Evolutionary conservation across 2,888 invertebrate genomes (phyloP), one percentile per base, ranked within the genome.

Genomic region (Tetragonisca angustula): DNA sequence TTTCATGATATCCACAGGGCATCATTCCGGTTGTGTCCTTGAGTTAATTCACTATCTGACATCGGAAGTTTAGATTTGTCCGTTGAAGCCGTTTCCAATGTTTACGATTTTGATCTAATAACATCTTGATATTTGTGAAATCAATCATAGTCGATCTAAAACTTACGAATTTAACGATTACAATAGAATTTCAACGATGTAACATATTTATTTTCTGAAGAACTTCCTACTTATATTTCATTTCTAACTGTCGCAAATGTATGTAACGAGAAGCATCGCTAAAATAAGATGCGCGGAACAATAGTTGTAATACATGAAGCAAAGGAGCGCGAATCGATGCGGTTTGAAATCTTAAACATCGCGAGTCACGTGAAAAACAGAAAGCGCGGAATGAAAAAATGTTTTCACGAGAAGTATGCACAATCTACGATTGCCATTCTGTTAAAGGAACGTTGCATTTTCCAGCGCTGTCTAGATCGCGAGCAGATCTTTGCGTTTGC

Each of bases 11-110:
- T 69, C 68, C 67, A 64, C 64, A 52, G 59, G 64, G 24, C 70
- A 61, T 69, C 49, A 43, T 87, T 79, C 83, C 43, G 75, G 64
- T 19, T 70, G 24, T 59, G 88, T 77, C 89, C 89, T 89, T 89
- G 81, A 77, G 52, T 84, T 76, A 67, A 74, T 79, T 82, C 76
- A 67, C 52, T 36, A 49, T 27, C 67, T 68, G 54, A 81, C 79
- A 76, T 81, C 74, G 76, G 69, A 86, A 77, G 43, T 67, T 86
- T 69, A 6, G 67, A 80, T 27, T 71, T 56, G 65, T 19, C 76
- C 80, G 77, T 62, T 76, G 50, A 49, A 59, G 56, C 59, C 71
- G 59, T 79, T 76, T n/a, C 49, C 71, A 69, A n/a, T 83, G 79
- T 85, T 88, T 85, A 85, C 82, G 15, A 61, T 74, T 76, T 76